Evolutionary conservation across 2,888 invertebrate genomes (phyloP).

Genomic region (Stratiomys singularior): DNA sequence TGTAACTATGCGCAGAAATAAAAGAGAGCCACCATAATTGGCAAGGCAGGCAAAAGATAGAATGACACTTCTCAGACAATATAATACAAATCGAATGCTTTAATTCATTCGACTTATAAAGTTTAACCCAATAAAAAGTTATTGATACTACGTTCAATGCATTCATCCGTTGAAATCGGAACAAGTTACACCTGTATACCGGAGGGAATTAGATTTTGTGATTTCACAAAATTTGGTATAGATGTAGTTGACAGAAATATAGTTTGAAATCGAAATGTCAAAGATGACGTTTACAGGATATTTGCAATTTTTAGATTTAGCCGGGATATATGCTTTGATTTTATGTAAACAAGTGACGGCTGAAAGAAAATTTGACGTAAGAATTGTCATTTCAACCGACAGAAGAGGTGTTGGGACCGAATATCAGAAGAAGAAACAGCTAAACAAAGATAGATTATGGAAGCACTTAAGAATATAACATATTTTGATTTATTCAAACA

Average conservation of each 20-base stretch:
- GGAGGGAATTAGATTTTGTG: not conserved
- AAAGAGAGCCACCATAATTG: not conserved
- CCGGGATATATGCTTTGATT: not conserved
- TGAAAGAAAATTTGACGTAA: conserved; percentile 3
- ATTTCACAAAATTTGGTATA: not conserved
- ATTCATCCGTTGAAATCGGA: conserved; percentile 17
- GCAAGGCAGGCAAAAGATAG: not conserved
- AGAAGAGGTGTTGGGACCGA: too few relatives aligned
- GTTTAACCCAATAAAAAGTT: not conserved
- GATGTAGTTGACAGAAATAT: not conserved
- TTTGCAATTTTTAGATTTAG: not conserved
- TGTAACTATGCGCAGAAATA: not conserved
- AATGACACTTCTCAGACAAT: not conserved
- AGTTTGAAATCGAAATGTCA: not conserved
- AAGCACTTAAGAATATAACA: too few relatives aligned
- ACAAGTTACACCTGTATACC: too few relatives aligned
- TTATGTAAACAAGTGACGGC: not conserved
- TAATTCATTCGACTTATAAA: not conserved
- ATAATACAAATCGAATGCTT: not conserved
- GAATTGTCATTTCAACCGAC: too few relatives aligned
- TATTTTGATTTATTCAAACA: too few relatives aligned
- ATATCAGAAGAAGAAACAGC: too few relatives aligned
- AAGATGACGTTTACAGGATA: not conserved
- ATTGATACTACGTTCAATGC: conserved; percentile 3
- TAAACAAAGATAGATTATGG: too few relatives aligned